Percentiles rank a stretch among this genome's conserved stretches.
Conservation (phyloP, 2,888 invertebrate species). For the Calameuta pallipes region DNA sequence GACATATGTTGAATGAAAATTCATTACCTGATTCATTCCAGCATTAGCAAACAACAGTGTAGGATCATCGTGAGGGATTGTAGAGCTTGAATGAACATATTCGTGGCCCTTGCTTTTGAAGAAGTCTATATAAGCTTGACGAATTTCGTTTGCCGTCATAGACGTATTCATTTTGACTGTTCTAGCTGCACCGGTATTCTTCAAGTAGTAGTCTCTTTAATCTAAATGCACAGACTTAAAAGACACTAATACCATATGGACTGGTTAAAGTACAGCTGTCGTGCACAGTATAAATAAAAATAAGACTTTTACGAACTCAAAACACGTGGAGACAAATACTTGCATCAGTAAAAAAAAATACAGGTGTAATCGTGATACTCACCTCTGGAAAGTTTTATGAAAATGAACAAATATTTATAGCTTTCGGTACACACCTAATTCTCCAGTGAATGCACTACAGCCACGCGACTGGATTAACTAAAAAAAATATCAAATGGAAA, state of each 20-base stretch:
- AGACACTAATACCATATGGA: slow-evolving; percentile 1
- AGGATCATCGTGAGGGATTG: slow-evolving; percentile 97
- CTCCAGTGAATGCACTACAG: neutral
- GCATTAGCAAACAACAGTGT: slow-evolving; percentile 98
- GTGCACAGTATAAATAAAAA: neutral
- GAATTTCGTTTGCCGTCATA: slow-evolving; percentile 82
- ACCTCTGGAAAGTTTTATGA: neutral
- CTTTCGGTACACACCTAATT: neutral
- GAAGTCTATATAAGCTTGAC: slow-evolving; percentile 89
- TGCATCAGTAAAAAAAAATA: neutral
- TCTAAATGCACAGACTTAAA: slow-evolving; percentile 3
- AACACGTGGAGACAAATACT: neutral
- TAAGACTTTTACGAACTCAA: neutral
- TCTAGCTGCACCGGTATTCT: neutral
- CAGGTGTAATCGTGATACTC: neutral
- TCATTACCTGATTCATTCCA: slow-evolving; percentile 93
- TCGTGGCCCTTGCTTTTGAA: slow-evolving; percentile 88
- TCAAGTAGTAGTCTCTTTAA: neutral
- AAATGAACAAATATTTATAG: neutral
- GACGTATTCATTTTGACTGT: slow-evolving; percentile 68
- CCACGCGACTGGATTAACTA: neutral
- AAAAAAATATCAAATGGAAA: slow-evolving; percentile 16
- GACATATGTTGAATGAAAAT: neutral
- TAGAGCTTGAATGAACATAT: slow-evolving; percentile 97
- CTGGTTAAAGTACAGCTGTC: neutral